phyloP scores from a whole-genome alignment of 2,888 invertebrate genomes.

The Phoronis australis region DNA sequence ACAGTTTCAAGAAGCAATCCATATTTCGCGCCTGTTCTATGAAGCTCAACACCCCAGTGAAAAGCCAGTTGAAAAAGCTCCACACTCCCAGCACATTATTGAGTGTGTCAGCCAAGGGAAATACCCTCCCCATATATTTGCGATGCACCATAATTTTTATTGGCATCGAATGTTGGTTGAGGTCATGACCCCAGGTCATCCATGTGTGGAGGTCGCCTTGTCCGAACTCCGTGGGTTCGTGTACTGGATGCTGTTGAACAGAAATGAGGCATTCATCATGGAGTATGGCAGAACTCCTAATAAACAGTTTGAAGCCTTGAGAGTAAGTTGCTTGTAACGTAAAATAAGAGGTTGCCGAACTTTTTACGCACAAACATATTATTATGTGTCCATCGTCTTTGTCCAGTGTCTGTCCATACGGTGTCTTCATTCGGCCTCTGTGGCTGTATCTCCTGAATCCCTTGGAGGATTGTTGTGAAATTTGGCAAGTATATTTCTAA shows the following conservation, averaged over 20 bases:
- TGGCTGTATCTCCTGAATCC: too few species aligned
- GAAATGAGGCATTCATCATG: constrained; percentile 25
- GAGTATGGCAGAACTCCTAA: constrained; percentile 39
- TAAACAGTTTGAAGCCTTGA: constrained; percentile 18
- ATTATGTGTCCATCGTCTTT: too few species aligned
- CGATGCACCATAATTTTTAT: constrained; percentile 39
- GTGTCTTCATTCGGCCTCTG: too few species aligned
- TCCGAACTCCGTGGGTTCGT: constrained; percentile 28
- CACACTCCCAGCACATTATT: constrained; percentile 1
- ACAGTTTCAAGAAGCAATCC: constrained; percentile 27
- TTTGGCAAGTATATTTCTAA: too few species aligned
- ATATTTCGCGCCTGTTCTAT: constrained; percentile 36
- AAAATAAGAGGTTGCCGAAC: too few species aligned
- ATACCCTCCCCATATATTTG: constrained; percentile 25
- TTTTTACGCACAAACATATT: too few species aligned
- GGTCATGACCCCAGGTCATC: constrained; percentile 23
- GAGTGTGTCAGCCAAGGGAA: constrained; percentile 23
- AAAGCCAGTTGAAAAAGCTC: constrained; percentile 1
- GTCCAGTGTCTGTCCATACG: too few species aligned
- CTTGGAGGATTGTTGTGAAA: too few species aligned
- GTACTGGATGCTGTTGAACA: constrained; percentile 35
- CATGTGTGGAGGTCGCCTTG: constrained; percentile 30
- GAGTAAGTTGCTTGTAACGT: constrained; percentile 18
- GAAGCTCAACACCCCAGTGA: constrained; percentile 10
- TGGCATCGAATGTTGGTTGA: constrained; percentile 40